Percentiles rank a stretch among this genome's conserved stretches.
These are phyloP conservation scores for Syrista parreyssii DNA, from an alignment of 2,888 invertebrate genomes.

Conservation along the genomic window DNA sequence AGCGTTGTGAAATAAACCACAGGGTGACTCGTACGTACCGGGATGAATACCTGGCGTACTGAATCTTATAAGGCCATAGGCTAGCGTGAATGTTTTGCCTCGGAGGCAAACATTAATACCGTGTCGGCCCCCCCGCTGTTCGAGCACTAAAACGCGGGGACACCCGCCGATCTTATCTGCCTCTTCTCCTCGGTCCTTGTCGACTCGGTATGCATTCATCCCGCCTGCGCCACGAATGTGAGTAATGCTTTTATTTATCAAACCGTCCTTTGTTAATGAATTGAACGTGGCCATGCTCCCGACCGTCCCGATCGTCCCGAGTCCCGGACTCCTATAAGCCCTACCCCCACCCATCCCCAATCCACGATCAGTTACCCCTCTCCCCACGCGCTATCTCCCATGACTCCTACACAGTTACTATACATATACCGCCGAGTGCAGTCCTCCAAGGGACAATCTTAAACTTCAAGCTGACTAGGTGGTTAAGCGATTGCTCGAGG, in stretches of 20 bases:
- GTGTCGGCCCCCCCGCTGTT: constrained; percentile 64
- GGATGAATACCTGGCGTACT: background rate
- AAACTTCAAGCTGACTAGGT: background rate
- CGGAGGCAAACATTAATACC: constrained; percentile 65
- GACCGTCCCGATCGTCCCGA: background rate
- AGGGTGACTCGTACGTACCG: background rate
- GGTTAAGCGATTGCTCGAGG: background rate
- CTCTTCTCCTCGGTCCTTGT: constrained; percentile 61
- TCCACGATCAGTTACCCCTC: background rate
- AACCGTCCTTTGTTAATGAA: constrained; percentile 63
- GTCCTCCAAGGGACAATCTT: background rate
- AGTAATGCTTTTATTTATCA: constrained; percentile 67
- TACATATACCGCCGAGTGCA: background rate
- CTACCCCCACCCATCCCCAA: constrained; percentile 2
- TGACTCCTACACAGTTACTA: background rate
- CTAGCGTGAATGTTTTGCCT: constrained; percentile 54
- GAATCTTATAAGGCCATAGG: constrained; percentile 1
- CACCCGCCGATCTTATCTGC: constrained; percentile 66
- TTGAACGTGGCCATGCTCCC: constrained; percentile 42
- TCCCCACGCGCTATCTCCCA: background rate
- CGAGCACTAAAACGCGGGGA: constrained; percentile 65
- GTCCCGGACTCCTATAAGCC: constrained; percentile 6
- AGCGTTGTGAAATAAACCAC: background rate
- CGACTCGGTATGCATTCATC: constrained; percentile 64
- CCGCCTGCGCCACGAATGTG: constrained; percentile 56